Conservation (phyloP, 2,888 invertebrate genomes). For the Cactoblastis cactorum region DNA sequence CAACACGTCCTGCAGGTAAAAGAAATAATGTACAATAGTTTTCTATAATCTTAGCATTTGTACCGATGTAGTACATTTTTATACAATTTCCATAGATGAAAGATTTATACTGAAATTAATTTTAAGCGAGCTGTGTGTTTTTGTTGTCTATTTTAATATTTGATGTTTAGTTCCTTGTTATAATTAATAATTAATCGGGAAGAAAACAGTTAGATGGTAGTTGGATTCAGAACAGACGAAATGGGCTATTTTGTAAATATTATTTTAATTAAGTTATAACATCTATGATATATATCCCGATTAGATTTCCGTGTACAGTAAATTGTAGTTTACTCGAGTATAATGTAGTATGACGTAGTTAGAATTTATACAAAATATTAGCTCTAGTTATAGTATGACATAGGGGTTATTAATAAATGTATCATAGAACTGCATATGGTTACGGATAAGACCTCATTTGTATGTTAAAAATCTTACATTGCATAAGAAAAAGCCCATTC, state of each 20-base stretch:
- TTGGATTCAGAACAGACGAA: slow-evolving; percentile 59
- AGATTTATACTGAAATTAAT: slow-evolving; percentile 22
- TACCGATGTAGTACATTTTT: slow-evolving; percentile 49
- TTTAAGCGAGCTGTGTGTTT: slow-evolving; percentile 40
- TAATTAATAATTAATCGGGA: slow-evolving; percentile 36
- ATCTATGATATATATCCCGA: slow-evolving; percentile 70
- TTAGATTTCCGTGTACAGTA: slow-evolving; percentile 76
- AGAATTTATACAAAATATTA: slow-evolving; percentile 77
- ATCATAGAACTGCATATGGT: slow-evolving; percentile 58
- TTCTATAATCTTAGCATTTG: slow-evolving; percentile 41
- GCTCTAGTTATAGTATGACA: slow-evolving; percentile 62
- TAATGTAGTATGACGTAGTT: slow-evolving; percentile 63
- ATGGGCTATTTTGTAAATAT: slow-evolving; percentile 78
- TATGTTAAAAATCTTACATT: slow-evolving; percentile 47
- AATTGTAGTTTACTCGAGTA: slow-evolving; percentile 72
- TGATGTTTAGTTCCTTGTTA: slow-evolving; percentile 47
- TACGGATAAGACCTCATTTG: slow-evolving; percentile 53
- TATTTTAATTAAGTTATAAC: slow-evolving; percentile 74
- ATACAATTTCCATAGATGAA: slow-evolving; percentile 29
- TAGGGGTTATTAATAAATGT: slow-evolving; percentile 57
- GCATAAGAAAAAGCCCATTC: slow-evolving; percentile 39
- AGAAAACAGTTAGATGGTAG: slow-evolving; percentile 45
- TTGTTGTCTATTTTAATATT: slow-evolving; percentile 28
- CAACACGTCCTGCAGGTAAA: slow-evolving; percentile 8
- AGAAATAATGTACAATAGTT: slow-evolving; percentile 16